A percentile compares a stretch with the other conserved stretches of the same genome.
Conservation (phyloP, 2,797 vertebrate species). For the Schizopygopsis malacanthus region DNA sequence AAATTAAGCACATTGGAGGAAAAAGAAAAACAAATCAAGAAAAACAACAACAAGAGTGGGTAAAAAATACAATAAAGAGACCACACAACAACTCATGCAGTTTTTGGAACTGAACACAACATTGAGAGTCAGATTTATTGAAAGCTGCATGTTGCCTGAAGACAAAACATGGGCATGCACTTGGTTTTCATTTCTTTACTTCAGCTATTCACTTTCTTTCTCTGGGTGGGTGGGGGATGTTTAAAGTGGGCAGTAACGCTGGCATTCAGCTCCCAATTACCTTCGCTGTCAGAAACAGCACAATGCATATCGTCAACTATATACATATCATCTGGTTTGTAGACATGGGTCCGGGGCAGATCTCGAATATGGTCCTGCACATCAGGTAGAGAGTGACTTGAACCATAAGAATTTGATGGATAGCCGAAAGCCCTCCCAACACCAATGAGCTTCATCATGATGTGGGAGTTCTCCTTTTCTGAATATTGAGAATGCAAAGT, state of each 20-base stretch:
- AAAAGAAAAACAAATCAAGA: constrained; percentile 30
- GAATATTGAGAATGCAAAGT: constrained; percentile 88
- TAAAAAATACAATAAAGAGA: constrained; percentile 66
- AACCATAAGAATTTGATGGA: constrained; percentile 92
- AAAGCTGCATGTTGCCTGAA: constrained; percentile 74
- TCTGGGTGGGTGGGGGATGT: constrained; percentile 80
- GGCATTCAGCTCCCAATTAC: constrained; percentile 89
- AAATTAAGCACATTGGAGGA: constrained; percentile 47
- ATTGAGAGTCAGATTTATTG: constrained; percentile 70
- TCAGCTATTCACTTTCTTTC: constrained; percentile 72
- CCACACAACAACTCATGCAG: constrained; percentile 78
- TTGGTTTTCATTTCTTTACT: constrained; percentile 73
- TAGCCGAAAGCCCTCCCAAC: constrained; percentile 84
- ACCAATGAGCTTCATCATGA: constrained; percentile 84
- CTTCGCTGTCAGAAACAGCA: constrained; percentile 99
- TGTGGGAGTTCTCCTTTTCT: constrained; percentile 92
- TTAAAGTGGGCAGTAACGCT: constrained; percentile 80
- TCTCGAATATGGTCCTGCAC: constrained; percentile 97
- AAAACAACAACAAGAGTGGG: constrained; percentile 47
- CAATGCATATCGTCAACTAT: constrained; percentile 98
- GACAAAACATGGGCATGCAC: constrained; percentile 81
- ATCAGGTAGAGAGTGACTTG: constrained; percentile 98
- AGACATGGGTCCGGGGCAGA: constrained; percentile 92
- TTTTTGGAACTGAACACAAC: constrained; percentile 70
- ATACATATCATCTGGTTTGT: constrained; percentile 98